A percentile compares a stretch with the other conserved stretches of the same genome.
Conservation (phyloP, 2,113 vertebrate genomes). For the Cebidichthys violaceus region DNA sequence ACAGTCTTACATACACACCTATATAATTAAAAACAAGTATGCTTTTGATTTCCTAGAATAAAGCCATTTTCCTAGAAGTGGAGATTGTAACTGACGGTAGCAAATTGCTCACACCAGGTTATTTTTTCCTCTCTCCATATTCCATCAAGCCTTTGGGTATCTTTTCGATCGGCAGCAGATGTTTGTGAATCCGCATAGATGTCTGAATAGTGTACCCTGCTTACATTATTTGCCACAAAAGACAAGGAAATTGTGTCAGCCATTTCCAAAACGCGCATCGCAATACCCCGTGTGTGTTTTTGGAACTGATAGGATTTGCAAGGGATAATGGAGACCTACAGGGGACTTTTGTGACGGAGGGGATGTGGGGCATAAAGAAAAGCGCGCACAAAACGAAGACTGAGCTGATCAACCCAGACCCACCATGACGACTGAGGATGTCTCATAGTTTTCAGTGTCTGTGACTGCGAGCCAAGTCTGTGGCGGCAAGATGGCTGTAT, state of each 20-base stretch:
- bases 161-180: conserved; percentile 72
- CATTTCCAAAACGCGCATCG: conserved; percentile 52
- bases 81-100: conserved; percentile 23
- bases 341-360: conserved; percentile 66
- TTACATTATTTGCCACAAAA: conserved; percentile 36
- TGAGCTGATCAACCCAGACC: conserved; percentile 48
- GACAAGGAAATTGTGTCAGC: conserved; percentile 56
- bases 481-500: conserved; percentile 58
- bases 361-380: conserved; percentile 70
- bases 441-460: conserved; percentile 38
- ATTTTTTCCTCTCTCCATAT: conserved; percentile 33
- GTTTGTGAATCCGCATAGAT: conserved; percentile 67
- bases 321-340: conserved; percentile 70
- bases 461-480: conserved; percentile 56
- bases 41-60: conserved; percentile 2
- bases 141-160: conserved; percentile 50
- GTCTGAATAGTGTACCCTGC: conserved; percentile 54
- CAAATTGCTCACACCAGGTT: conserved; percentile 51
- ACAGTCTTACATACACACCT: conserved; percentile 32
- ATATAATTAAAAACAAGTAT: conserved; percentile 5
- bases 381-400: conserved; percentile 56
- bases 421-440: conserved; percentile 65
- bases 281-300: conserved; percentile 54
- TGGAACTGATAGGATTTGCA: conserved; percentile 67
- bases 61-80: conserved; percentile 37